Evolutionary conservation across 2,797 vertebrate genomes (phyloP), one percentile per base, ranked within the genome.

Genomic region (Apogon talboti): DNA sequence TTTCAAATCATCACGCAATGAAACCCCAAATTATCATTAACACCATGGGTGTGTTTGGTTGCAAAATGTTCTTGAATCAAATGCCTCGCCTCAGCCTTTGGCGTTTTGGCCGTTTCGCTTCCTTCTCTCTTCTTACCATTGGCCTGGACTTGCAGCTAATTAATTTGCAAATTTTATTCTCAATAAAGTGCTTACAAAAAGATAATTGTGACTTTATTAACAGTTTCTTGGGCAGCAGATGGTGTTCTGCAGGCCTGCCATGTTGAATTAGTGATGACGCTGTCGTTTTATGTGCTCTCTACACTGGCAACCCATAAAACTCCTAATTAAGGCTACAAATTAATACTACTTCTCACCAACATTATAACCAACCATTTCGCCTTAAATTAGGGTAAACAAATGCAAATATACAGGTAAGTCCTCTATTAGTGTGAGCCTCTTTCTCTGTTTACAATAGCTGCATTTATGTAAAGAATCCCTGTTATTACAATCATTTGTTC

Each of bases 151-250:
- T 86, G 46, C 92, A 93, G 93, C 94, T 95, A 95, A 97, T 97
- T 97, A 95, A 96, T 98, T 96, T 95, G 95, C 95, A 92, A 94
- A 96, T 97, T 95, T 96, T 96, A 95, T 96, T 96, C 95, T 93
- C 94, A 95, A 95, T 98, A 97, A 98, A 98, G 94, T 95, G 94
- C 95, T 96, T 95, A 95, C 95, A 96, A 97, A 96, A 96, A 96
- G 95, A 96, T 97, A 97, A 99, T 96, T 97, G 96, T 96, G 95
- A 95, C 95, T 98, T 96, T 97, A 98, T 97, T 97, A 98, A 96
- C 94, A 96, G 95, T 97, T 97, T 96, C 94, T 89, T 90, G 94
- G 93, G 94, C 95, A 96, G 95, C 97, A 98, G 97, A 98, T 98
- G 97, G 96, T 93, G 95, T 96, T 96, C 94, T 91, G 94, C 94